phyloP scores from a whole-genome alignment of 2,797 vertebrate genomes.

The Chrysolophus pictus region DNA sequence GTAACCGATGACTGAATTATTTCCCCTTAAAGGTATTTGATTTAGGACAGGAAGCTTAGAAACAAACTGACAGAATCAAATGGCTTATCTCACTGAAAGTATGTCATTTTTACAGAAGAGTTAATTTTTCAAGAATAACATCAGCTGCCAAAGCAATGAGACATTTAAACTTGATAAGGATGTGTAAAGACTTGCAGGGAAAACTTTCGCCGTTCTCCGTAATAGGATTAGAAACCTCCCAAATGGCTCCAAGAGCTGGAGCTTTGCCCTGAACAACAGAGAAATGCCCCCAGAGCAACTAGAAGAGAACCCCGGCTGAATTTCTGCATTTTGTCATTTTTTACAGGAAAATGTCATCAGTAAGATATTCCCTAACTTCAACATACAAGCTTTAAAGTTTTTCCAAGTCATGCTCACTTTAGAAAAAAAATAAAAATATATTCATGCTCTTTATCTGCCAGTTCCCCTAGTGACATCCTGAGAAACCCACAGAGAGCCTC shows the following conservation, averaged over 20 bases:
- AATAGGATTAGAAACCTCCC: slow-evolving; percentile 14
- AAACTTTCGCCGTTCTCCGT: background rate
- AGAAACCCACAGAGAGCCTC: background rate
- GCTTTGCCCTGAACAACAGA: background rate
- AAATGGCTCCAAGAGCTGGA: background rate
- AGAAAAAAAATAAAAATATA: background rate
- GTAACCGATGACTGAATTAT: background rate
- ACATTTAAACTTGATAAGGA: background rate
- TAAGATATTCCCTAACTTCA: background rate
- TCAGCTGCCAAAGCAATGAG: slow-evolving; percentile 35
- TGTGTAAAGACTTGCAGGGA: background rate
- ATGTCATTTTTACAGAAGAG: background rate
- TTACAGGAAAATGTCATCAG: background rate
- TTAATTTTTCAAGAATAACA: slow-evolving; percentile 22
- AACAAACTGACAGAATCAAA: background rate
- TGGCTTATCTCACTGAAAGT: background rate
- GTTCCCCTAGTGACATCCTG: background rate
- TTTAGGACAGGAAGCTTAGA: background rate
- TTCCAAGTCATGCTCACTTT: background rate
- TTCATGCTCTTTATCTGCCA: background rate
- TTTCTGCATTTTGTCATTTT: background rate
- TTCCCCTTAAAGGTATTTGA: background rate
- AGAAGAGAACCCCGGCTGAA: background rate
- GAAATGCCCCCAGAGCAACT: accelerated
- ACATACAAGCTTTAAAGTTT: background rate